Evolutionary conservation across 1,140 invertebrate genomes (phyloP), one percentile per base, ranked within the genome.

Genomic region (Ceratosolen solmsi): DNA sequence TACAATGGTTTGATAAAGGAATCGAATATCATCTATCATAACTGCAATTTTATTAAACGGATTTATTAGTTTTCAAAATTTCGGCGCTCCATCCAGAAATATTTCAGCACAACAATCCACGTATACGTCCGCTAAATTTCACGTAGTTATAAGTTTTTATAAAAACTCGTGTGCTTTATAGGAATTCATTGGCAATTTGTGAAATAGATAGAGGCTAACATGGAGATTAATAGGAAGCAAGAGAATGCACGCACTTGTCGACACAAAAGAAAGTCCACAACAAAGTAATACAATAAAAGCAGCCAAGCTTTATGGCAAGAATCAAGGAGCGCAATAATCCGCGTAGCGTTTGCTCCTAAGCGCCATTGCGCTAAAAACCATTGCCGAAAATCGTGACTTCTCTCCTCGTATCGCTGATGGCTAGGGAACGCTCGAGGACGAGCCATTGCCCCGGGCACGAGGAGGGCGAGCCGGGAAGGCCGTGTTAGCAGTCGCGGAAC

Each of bases 251-350:
- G 25, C 27, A 25, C 17, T 72, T 2, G n/a, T 49, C 25, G 5
- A 15, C 22, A 25, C 20, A 41, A 46, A 46, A 25, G 22, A 15
- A 46, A 17, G 20, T 22, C 25, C 13, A 1, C 7, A 25, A 30
- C 27, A 60, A 76, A 75, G 54, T 36, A 36, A 54, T 38, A 51
- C 30, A 60, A 9, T 36, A 46, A 75, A 56, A 49, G n/a, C n/a
- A n/a, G 9, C 30, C 25, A 49, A 36, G 36, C 33, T 60, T 60
- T 60, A 27, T 4, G 60, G 8, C 49, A 36, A n/a, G 13, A 27
- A 74, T 74, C 15, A 8, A 20, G n/a, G n/a, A 33, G 46, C n/a
- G 51, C 27, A 36, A 76, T 60, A 76, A 76, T 76, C 51, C n/a
- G 46, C 25, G 60, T 33, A 33, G 27, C 30, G 60, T 33, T 20